Conservation (phyloP, 1,140 invertebrate species). For the Nasonia longicornis region DNA sequence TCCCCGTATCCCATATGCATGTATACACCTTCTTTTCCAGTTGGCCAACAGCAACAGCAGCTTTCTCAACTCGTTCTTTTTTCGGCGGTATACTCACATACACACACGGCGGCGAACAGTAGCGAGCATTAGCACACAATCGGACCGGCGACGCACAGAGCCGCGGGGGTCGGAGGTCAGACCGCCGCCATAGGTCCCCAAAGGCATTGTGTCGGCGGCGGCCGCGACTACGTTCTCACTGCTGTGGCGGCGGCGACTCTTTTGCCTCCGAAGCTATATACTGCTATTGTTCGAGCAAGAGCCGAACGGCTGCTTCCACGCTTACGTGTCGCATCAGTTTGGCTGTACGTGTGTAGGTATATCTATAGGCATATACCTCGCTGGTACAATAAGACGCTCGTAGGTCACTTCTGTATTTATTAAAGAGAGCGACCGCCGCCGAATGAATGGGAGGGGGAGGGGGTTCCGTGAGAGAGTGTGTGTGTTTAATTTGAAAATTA, state of each 20-base stretch:
- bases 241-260: constrained; percentile 20
- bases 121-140: constrained; percentile 69
- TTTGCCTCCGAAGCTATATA: constrained; percentile 25
- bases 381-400: constrained; percentile 44
- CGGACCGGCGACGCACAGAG: constrained; percentile 43
- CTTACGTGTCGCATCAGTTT: constrained; percentile 62
- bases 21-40: not conserved
- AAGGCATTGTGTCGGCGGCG: constrained; percentile 59
- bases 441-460: not conserved
- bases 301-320: constrained; percentile 60
- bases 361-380: not conserved
- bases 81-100: not conserved
- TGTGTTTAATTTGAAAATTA: not conserved
- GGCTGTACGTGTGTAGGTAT: not conserved
- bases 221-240: constrained; percentile 21
- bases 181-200: constrained; percentile 65
- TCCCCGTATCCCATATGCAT: not conserved
- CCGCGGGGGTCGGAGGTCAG: constrained; percentile 63
- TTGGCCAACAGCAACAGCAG: not conserved
- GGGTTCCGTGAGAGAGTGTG: too few relatives aligned
- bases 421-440: not conserved
- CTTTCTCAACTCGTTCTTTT: not conserved
- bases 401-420: constrained; percentile 49
- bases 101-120: constrained; percentile 54
- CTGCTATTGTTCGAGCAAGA: constrained; percentile 57